Percentiles rank a stretch among this genome's conserved stretches.
Evolutionary conservation across 2,113 vertebrate genomes (phyloP).

Genomic region (Triplophysa tibetana): DNA sequence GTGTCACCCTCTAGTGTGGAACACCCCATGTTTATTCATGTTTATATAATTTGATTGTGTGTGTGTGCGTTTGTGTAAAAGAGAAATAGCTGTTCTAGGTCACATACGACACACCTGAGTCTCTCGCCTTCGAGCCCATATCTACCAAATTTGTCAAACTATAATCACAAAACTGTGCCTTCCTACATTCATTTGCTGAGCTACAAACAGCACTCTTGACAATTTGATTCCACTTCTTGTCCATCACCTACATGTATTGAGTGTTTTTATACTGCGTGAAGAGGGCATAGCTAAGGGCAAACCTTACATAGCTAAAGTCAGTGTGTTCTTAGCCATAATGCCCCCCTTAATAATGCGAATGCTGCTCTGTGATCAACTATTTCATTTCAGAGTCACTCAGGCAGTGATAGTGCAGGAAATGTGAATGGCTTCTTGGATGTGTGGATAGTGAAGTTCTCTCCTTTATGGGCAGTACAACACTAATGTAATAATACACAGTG

Average conservation of each 20-base stretch:
- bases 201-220: background rate
- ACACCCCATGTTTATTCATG: constrained; percentile 7
- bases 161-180: constrained; percentile 14
- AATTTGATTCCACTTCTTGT: background rate
- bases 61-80: constrained; percentile 56
- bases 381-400: constrained; percentile 42
- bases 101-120: constrained; percentile 70
- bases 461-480: constrained; percentile 32
- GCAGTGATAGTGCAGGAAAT: constrained; percentile 12
- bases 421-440: constrained; percentile 25
- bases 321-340: constrained; percentile 48
- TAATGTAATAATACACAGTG: constrained; percentile 46
- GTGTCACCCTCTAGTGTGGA: background rate
- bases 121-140: constrained; percentile 45
- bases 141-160: background rate
- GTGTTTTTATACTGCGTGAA: constrained; percentile 33
- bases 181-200: background rate
- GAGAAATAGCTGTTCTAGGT: constrained; percentile 65
- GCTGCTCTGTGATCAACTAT: constrained; percentile 49
- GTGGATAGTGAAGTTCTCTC: constrained; percentile 11
- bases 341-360: constrained; percentile 40
- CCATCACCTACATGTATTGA: background rate
- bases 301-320: constrained; percentile 54
- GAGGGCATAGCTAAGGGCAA: constrained; percentile 41
- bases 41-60: constrained; percentile 22